Evolutionary conservation across 2,797 vertebrate genomes (phyloP), one percentile per base, ranked within the genome.

Genomic region (Muscicapa striata): DNA sequence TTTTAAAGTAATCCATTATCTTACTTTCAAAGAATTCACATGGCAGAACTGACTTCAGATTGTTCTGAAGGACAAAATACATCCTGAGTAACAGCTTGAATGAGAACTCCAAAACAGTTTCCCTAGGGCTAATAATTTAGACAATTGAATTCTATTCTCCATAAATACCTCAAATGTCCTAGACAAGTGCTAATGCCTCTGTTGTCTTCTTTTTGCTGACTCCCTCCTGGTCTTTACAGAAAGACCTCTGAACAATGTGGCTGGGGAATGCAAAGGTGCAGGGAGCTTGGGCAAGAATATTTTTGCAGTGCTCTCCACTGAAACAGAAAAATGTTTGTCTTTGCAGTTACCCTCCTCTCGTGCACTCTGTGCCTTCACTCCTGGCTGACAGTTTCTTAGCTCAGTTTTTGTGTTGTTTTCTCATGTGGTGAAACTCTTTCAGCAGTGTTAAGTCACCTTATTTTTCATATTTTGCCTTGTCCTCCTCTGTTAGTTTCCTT

Each of bases 71-170:
- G 72, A 80, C 78, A 72, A 72, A 87, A 72, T 17, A 22, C 34
- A 85, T 70, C 75, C n/a, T 38, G n/a, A 85, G 26, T 67, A 94
- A 62, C 62, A 91, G 68, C 68, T 83, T 84, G 82, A 83, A 73
- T 67, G 62, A 92, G 49, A 83, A 43, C 67, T 83, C 74, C 81
- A 58, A 55, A 97, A 70, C 75, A 59, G 54, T 93, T 92, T 89
- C 55, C 78, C 48, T 48, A 34, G 64, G 75, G 87, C 49, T 87
- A 66, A 75, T 84, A 73, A 90, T 85, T 90, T 83, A 62, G 51
- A 51, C 72, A 77, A 24, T 36, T 91, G 61, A 67, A 57, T 80
- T 62, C 77, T 92, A 15, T 63, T 89, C 38, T 80, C 49, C 40
- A 34, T 77, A 87, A 90, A 78, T 87, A 85, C 4, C 10, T 80